Conservation (phyloP, 2,797 vertebrate genomes). For the Xiphorhynchus erythropygius region DNA sequence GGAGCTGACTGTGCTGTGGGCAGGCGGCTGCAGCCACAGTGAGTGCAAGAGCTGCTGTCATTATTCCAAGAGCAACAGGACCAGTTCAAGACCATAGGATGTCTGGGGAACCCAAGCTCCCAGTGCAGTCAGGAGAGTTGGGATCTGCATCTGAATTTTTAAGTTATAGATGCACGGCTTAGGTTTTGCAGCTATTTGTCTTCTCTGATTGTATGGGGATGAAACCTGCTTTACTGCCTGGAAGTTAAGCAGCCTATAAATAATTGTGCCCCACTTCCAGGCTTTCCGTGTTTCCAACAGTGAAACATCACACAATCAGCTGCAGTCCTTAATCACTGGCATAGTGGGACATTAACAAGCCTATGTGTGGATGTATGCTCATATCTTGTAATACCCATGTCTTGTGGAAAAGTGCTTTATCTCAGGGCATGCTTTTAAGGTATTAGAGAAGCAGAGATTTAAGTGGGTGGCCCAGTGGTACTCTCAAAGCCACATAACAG, state of each 20-base stretch:
- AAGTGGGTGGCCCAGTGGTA: background rate
- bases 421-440: background rate
- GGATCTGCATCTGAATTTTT: background rate
- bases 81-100: fast-evolving
- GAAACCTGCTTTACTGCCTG: background rate
- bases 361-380: fast-evolving
- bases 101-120: background rate
- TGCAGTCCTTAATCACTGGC: background rate
- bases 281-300: background rate
- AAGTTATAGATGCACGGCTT: background rate
- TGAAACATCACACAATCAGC: background rate
- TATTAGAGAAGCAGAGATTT: background rate
- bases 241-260: background rate
- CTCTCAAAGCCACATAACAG: background rate
- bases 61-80: background rate
- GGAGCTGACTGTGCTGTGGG: background rate
- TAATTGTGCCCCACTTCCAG: background rate
- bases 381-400: background rate
- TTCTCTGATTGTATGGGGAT: background rate
- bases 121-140: fast-evolving
- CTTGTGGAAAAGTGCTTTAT: background rate
- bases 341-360: background rate
- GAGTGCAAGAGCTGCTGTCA: background rate
- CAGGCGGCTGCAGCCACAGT: background rate
- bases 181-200: background rate